These are phyloP conservation scores for Clarias pachynema DNA, from an alignment of 2,797 vertebrate genomes.

Conservation along the genomic window DNA sequence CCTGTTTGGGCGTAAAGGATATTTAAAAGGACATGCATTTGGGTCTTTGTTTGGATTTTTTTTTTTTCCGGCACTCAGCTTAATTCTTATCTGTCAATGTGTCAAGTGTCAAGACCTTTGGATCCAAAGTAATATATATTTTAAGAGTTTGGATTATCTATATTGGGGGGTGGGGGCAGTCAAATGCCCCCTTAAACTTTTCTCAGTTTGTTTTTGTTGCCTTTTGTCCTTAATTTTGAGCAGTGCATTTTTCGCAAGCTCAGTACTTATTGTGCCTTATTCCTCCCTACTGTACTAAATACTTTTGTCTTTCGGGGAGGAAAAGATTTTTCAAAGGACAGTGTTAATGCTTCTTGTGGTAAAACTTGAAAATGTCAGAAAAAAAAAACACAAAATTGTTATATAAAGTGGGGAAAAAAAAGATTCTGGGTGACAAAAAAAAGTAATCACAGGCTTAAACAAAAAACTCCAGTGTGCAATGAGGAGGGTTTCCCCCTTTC, in stretches of 20 bases:
- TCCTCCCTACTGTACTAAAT: slow-evolving; percentile 49
- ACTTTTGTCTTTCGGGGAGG: slow-evolving; percentile 50
- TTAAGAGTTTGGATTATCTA: slow-evolving; percentile 67
- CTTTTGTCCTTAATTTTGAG: slow-evolving; percentile 44
- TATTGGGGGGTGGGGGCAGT: background rate
- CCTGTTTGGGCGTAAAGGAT: slow-evolving; percentile 67
- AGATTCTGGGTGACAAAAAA: slow-evolving; percentile 44
- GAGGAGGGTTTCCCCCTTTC: background rate
- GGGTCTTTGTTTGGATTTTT: slow-evolving; percentile 53
- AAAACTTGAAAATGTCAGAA: slow-evolving; percentile 51
- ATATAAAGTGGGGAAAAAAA: slow-evolving; percentile 35
- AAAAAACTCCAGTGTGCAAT: slow-evolving; percentile 33
- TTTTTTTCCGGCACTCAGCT: slow-evolving; percentile 35
- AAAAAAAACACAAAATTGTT: slow-evolving; percentile 55
- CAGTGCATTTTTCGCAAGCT: slow-evolving; percentile 50
- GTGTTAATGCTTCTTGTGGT: slow-evolving; percentile 61
- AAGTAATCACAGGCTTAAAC: slow-evolving; percentile 61
- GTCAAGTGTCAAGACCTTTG: slow-evolving; percentile 62
- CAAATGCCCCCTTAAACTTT: slow-evolving; percentile 24
- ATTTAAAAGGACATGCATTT: slow-evolving; percentile 67
- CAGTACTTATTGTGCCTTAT: slow-evolving; percentile 72
- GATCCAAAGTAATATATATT: slow-evolving; percentile 66
- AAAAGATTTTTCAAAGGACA: slow-evolving; percentile 42
- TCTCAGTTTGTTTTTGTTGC: slow-evolving; percentile 60
- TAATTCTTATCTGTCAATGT: slow-evolving; percentile 70